These are phyloP conservation scores for Thinocorus orbignyianus DNA, from an alignment of 2,113 vertebrate species.

Conservation along the genomic window DNA sequence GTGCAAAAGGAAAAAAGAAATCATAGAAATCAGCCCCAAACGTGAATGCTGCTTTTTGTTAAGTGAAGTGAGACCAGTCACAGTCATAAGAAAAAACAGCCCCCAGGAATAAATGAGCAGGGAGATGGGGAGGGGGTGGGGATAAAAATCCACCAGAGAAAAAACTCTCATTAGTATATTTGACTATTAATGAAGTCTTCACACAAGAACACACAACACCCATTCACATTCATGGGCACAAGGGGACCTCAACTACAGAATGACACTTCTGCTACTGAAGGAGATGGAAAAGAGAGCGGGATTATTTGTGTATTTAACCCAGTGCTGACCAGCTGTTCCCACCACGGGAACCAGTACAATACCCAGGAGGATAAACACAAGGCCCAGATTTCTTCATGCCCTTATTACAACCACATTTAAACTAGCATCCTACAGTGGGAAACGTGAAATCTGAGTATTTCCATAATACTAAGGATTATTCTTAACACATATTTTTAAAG, in stretches of 20 bases:
- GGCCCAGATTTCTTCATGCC: not conserved
- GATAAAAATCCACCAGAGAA: not conserved
- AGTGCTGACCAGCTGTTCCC: not conserved
- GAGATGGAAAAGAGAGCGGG: not conserved
- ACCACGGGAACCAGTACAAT: not conserved
- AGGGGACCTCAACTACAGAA: not conserved
- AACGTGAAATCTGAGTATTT: not conserved
- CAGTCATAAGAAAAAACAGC: not conserved
- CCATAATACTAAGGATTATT: not conserved
- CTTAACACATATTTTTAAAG: not conserved
- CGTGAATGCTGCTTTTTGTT: not conserved
- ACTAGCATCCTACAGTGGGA: not conserved
- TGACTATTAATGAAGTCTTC: not conserved
- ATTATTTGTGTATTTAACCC: not conserved
- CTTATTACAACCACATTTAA: constrained; percentile 6
- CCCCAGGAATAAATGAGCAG: not conserved
- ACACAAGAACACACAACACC: constrained; percentile 19
- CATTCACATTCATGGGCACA: not conserved
- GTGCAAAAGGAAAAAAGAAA: not conserved
- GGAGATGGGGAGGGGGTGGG: not conserved
- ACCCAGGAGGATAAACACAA: not conserved
- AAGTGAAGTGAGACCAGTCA: not conserved
- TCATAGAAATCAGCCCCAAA: not conserved
- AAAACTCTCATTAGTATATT: not conserved
- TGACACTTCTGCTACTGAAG: not conserved